phyloP scores from a whole-genome alignment of 2,888 invertebrate genomes.

The Sinopyrophorus schimmeli region DNA sequence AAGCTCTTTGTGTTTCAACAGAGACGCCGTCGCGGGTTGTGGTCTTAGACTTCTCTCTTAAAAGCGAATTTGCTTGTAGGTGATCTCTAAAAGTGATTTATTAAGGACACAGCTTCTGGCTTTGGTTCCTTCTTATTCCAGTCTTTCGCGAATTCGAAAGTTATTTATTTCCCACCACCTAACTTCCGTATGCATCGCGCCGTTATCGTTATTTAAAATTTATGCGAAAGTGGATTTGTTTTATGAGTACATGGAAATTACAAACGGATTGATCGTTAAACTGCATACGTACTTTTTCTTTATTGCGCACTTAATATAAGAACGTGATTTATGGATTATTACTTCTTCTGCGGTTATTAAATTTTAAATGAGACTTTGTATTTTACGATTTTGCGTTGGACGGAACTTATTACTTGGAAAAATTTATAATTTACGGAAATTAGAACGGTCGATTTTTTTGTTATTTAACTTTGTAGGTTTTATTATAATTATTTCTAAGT shows the following conservation, averaged over 20 bases:
- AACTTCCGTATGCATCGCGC: constrained; percentile 25
- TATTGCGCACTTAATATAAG: too few species aligned
- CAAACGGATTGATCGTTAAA: constrained; percentile 36
- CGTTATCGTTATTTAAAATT: constrained; percentile 33
- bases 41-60: constrained; percentile 42
- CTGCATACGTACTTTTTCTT: constrained; percentile 1
- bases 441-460: too few species aligned
- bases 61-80: constrained; percentile 48
- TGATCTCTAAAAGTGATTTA: constrained; percentile 48
- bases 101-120: constrained; percentile 41
- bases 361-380: constrained; percentile 2
- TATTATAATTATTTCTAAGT: too few species aligned
- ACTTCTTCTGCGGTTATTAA: constrained; percentile 1
- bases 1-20: constrained; percentile 40
- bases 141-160: constrained; percentile 39
- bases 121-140: constrained; percentile 28
- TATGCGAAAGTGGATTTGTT: constrained; percentile 37
- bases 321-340: neutral
- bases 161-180: constrained; percentile 38
- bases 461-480: too few species aligned
- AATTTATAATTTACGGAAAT: too few species aligned
- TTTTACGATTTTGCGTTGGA: neutral
- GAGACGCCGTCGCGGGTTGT: constrained; percentile 36
- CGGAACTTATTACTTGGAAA: too few species aligned
- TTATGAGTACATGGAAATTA: constrained; percentile 37